Percentiles rank a stretch among this genome's conserved stretches.
Evolutionary conservation across 2,888 invertebrate genomes (phyloP).

Genomic region (Gortyna flavago): DNA sequence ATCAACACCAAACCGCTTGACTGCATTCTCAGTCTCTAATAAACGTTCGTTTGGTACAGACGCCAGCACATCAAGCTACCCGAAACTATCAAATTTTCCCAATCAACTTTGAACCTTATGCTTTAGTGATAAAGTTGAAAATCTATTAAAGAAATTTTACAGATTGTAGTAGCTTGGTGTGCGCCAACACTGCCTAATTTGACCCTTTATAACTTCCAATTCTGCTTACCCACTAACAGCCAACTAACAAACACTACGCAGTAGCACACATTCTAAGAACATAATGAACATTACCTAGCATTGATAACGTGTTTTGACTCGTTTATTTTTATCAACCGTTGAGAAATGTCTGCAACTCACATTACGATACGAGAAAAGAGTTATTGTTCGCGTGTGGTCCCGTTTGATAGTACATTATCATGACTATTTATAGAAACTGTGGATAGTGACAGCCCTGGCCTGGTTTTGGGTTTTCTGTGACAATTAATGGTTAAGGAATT

Average conservation of each 20-base stretch:
- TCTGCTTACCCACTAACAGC: constrained; percentile 7
- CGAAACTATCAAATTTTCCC: too few relatives aligned
- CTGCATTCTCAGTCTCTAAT: too few relatives aligned
- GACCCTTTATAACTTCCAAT: background rate
- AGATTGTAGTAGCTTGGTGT: too few relatives aligned
- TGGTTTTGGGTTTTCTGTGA: background rate
- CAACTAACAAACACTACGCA: background rate
- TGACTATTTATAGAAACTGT: constrained; percentile 24
- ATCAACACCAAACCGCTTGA: too few relatives aligned
- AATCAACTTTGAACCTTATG: too few relatives aligned
- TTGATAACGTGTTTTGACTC: constrained; percentile 64
- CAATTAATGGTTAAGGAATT: background rate
- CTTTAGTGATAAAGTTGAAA: too few relatives aligned
- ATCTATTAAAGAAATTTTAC: too few relatives aligned
- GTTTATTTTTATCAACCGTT: constrained; percentile 61
- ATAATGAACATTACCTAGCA: constrained; percentile 43
- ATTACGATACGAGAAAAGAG: constrained; percentile 50
- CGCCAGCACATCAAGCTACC: too few relatives aligned
- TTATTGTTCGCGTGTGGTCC: constrained; percentile 57
- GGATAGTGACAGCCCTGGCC: constrained; percentile 17
- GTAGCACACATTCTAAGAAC: constrained; percentile 52
- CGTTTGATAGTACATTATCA: constrained; percentile 1
- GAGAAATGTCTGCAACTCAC: constrained; percentile 50
- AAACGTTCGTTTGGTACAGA: too few relatives aligned
- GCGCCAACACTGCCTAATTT: background rate